Percentiles rank a stretch among this genome's conserved stretches.
These are phyloP conservation scores for Ptyas mucosa DNA, from an alignment of 2,113 vertebrate genomes.

Conservation along the genomic window DNA sequence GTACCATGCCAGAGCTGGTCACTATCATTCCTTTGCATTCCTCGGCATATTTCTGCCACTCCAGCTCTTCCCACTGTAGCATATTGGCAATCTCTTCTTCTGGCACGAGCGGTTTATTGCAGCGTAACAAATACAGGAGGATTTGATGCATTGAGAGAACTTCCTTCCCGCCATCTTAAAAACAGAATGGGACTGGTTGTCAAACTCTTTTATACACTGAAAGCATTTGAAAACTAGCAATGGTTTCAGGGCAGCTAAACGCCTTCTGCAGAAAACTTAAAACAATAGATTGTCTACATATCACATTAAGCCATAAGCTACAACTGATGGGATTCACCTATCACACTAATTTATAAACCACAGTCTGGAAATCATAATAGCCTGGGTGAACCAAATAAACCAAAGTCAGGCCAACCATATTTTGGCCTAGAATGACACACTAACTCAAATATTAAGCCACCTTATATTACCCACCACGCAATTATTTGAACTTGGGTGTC, in stretches of 20 bases:
- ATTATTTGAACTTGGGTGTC: background rate
- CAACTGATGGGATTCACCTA: background rate
- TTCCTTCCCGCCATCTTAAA: slow-evolving; percentile 93
- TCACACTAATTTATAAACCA: background rate
- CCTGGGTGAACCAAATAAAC: background rate
- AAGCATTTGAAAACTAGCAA: background rate
- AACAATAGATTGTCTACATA: background rate
- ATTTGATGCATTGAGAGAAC: slow-evolving; percentile 99
- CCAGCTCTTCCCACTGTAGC: slow-evolving; percentile 97
- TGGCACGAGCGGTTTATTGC: slow-evolving; percentile 89
- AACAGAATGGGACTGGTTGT: slow-evolving; percentile 9
- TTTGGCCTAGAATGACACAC: background rate
- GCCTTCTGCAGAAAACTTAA: slow-evolving; percentile 11
- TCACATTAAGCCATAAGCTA: background rate
- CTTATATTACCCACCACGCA: slow-evolving; percentile 7
- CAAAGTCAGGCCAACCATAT: background rate
- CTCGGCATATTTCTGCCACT: slow-evolving; percentile 98
- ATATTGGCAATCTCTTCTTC: slow-evolving; percentile 97
- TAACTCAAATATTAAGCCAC: background rate
- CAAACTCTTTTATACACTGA: background rate
- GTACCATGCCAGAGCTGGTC: slow-evolving; percentile 95
- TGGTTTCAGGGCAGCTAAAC: slow-evolving; percentile 25
- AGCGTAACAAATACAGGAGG: slow-evolving; percentile 87
- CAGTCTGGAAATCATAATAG: background rate
- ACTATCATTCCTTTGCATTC: slow-evolving; percentile 99